phyloP scores from a whole-genome alignment of 2,113 vertebrate species.

The Pygoscelis adeliae region DNA sequence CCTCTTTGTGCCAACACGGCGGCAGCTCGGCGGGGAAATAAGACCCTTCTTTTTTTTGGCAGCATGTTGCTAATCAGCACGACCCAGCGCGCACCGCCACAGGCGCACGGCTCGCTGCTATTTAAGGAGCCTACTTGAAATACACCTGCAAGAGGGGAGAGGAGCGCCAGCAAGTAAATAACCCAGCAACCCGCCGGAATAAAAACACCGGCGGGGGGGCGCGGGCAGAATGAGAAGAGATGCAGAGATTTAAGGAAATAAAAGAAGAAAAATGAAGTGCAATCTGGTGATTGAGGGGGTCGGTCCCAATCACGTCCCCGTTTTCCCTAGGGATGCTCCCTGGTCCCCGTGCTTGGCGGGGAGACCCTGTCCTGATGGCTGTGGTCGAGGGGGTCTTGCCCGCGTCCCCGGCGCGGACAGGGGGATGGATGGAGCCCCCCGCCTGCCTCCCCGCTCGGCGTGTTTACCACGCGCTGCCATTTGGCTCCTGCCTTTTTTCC shows the following conservation, averaged over 20 bases:
- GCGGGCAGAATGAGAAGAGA: not conserved
- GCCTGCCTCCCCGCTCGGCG: fast-evolving
- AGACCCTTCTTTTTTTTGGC: slow-evolving; percentile 34
- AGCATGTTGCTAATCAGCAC: slow-evolving; percentile 52
- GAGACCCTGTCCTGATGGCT: not conserved
- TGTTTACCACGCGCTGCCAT: not conserved
- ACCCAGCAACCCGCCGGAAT: slow-evolving; percentile 27
- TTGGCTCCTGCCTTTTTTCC: not conserved
- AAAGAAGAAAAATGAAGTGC: not conserved
- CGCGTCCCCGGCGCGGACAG: fast-evolving
- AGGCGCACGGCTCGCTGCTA: slow-evolving; percentile 30
- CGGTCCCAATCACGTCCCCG: fast-evolving
- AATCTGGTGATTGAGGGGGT: not conserved
- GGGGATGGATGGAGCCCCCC: not conserved
- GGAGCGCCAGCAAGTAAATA: slow-evolving; percentile 50
- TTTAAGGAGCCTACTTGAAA: slow-evolving; percentile 72
- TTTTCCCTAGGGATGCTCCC: not conserved
- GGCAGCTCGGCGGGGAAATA: not conserved
- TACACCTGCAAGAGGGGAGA: slow-evolving; percentile 67
- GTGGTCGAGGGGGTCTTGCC: not conserved
- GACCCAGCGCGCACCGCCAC: slow-evolving; percentile 5
- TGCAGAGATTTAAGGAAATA: not conserved
- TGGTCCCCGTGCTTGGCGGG: not conserved
- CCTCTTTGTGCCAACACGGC: not conserved
- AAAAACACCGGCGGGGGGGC: not conserved